Evolutionary conservation across 2,113 vertebrate genomes (phyloP).

Genomic region (Poeciliopsis occidentalis): DNA sequence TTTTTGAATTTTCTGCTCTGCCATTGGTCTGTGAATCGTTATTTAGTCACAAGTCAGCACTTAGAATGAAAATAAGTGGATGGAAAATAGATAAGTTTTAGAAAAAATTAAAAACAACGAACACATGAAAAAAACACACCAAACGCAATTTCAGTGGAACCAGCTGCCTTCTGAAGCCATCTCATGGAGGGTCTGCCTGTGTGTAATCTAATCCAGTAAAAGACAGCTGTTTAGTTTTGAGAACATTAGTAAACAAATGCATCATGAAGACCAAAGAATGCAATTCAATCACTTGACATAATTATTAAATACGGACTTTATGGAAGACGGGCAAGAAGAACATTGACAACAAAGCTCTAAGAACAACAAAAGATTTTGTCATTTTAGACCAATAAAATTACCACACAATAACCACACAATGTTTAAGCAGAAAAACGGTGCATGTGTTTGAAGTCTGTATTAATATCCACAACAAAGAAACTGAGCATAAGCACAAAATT

Average conservation of each 20-base stretch:
- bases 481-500: neutral
- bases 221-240: neutral
- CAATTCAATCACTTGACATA: neutral
- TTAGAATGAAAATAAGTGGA: neutral
- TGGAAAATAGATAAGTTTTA: too few relatives aligned
- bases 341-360: too few relatives aligned
- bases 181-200: neutral
- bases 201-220: neutral
- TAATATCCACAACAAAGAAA: neutral
- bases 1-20: conserved; percentile 30
- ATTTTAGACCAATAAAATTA: too few relatives aligned
- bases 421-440: too few relatives aligned
- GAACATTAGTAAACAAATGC: neutral
- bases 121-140: too few relatives aligned
- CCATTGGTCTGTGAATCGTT: conserved; percentile 34
- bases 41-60: neutral
- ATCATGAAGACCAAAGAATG: neutral
- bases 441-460: neutral
- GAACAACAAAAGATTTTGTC: too few relatives aligned
- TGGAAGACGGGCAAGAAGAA: neutral
- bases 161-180: neutral
- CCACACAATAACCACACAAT: too few relatives aligned
- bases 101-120: too few relatives aligned
- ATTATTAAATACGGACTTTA: neutral
- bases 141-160: too few relatives aligned